Percentiles rank a stretch among this genome's conserved stretches.
Conservation (phyloP, 64 coral and sea anemone genomes). For the Platygyra sinensis region DNA sequence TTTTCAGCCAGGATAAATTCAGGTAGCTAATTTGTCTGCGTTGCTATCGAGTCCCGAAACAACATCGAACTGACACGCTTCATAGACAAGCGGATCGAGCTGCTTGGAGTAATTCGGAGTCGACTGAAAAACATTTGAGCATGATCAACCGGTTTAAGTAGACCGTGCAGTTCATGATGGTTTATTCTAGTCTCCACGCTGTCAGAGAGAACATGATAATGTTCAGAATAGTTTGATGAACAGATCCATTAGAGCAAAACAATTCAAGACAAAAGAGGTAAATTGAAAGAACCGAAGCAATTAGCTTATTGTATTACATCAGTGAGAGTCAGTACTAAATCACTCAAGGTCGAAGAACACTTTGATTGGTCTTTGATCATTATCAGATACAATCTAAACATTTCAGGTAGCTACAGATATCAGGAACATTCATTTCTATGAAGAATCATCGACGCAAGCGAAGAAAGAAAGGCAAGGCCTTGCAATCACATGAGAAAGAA, state of each 20-base stretch:
- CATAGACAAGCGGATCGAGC: neutral
- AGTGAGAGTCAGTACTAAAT: too few species aligned
- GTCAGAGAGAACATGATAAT: neutral
- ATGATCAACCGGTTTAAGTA: too few species aligned
- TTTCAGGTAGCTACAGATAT: neutral
- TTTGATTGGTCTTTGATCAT: too few species aligned
- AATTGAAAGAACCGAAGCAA: conserved; percentile 1
- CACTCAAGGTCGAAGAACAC: too few species aligned
- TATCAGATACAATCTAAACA: too few species aligned
- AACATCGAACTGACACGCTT: neutral
- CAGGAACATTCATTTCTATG: neutral
- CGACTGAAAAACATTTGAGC: too few species aligned
- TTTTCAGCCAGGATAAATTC: neutral
- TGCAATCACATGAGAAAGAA: neutral
- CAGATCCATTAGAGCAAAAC: neutral
- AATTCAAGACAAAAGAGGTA: conserved; percentile 13
- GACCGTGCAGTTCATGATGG: too few species aligned
- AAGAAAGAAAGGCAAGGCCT: neutral
- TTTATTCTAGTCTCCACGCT: too few species aligned
- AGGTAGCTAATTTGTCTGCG: neutral
- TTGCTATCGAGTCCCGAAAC: neutral
- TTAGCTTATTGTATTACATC: neutral
- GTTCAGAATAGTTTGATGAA: neutral
- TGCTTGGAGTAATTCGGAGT: neutral
- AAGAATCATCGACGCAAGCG: conserved; percentile 3